Evolutionary conservation across 2,888 invertebrate genomes (phyloP).

Genomic region (Sthenelais limicola): DNA sequence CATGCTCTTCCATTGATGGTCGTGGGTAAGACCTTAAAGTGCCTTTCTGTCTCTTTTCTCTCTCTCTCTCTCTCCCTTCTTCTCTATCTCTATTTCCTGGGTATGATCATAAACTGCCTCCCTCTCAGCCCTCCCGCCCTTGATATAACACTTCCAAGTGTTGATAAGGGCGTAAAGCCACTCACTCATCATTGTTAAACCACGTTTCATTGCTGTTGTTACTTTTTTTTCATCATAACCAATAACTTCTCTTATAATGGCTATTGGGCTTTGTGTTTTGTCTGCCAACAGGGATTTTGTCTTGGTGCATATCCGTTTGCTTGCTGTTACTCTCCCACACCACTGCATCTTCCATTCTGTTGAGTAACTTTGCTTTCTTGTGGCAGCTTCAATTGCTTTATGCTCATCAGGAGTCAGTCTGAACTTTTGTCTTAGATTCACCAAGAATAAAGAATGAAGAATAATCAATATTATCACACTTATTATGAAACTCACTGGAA

Average conservation of each 20-base stretch:
- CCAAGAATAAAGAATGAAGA: too few relatives aligned
- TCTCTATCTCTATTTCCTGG: too few relatives aligned
- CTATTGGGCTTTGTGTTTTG: neutral
- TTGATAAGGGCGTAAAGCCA: too few relatives aligned
- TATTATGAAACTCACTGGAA: too few relatives aligned
- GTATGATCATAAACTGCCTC: too few relatives aligned
- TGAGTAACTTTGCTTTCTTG: neutral
- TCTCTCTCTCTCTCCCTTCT: neutral
- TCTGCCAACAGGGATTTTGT: neutral
- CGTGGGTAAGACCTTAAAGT: neutral
- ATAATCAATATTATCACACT: too few relatives aligned
- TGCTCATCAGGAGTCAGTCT: too few relatives aligned
- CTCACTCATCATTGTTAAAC: too few relatives aligned
- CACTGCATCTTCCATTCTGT: neutral
- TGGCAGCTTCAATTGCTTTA: neutral
- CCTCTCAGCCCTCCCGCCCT: too few relatives aligned
- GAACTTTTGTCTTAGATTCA: too few relatives aligned
- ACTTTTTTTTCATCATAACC: neutral
- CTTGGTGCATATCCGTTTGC: neutral
- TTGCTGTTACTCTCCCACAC: neutral
- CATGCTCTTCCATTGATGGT: neutral
- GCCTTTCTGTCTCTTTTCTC: neutral
- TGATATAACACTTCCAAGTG: too few relatives aligned
- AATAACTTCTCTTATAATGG: neutral
- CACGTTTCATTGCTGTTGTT: too few relatives aligned